phyloP scores from a whole-genome alignment of 2,888 invertebrate genomes.

The Stenodema calcarata region DNA sequence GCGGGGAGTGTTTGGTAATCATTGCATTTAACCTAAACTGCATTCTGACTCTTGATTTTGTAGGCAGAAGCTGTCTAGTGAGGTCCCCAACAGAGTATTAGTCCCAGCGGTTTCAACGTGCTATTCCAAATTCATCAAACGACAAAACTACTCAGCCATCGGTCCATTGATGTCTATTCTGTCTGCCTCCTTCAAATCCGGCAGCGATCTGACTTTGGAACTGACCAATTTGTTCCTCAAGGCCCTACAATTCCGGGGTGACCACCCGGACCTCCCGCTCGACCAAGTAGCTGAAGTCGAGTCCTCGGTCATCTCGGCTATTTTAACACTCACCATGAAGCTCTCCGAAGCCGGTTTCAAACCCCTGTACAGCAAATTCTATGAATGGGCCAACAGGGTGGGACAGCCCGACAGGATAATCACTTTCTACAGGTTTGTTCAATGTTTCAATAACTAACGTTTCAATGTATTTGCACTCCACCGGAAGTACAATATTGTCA shows the following conservation, averaged over 20 bases:
- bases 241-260: conserved; percentile 46
- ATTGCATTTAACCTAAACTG: no score
- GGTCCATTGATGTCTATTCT: conserved; percentile 78
- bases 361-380: conserved; percentile 85
- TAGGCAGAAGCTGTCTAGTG: conserved; percentile 70
- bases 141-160: conserved; percentile 69
- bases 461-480: no score
- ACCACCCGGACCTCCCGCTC: conserved; percentile 34
- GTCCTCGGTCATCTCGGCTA: conserved; percentile 74
- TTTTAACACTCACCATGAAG: conserved; percentile 83
- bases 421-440: conserved; percentile 78
- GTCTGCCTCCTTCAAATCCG: conserved; percentile 71
- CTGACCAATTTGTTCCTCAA: conserved; percentile 70
- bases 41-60: background rate
- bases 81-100: conserved; percentile 76
- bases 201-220: conserved; percentile 54
- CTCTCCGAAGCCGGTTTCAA: conserved; percentile 88
- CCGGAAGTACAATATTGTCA: no score
- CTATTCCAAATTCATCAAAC: conserved; percentile 69
- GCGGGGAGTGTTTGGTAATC: no score
- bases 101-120: conserved; percentile 75
- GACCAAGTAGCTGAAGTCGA: conserved; percentile 71
- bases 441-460: no score
- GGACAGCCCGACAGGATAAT: conserved; percentile 71
- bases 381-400: conserved; percentile 81